Conservation (phyloP, 1,140 invertebrate species). For the Drosophila orena region DNA sequence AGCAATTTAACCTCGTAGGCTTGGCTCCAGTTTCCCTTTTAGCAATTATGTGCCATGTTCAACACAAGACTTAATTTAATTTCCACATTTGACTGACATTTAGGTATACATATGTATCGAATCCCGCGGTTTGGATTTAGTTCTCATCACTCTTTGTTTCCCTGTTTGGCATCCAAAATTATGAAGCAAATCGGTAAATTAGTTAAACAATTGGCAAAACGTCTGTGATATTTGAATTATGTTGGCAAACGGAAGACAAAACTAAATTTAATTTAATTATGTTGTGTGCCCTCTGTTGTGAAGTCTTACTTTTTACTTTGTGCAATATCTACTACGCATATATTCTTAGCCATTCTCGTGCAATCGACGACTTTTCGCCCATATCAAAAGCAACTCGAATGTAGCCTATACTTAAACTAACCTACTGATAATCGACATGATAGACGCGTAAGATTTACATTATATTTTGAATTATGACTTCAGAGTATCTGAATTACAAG, state of each 20-base stretch:
- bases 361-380: slow-evolving; percentile 68
- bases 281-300: slow-evolving; percentile 57
- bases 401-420: slow-evolving; percentile 50
- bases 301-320: slow-evolving; percentile 56
- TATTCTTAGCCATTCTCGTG: slow-evolving; percentile 59
- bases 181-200: slow-evolving; percentile 58
- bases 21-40: slow-evolving; percentile 70
- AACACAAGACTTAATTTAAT: slow-evolving; percentile 74
- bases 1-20: slow-evolving; percentile 61
- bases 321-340: slow-evolving; percentile 70
- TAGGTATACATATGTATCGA: slow-evolving; percentile 38
- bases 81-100: slow-evolving; percentile 70
- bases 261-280: slow-evolving; percentile 68
- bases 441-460: slow-evolving; percentile 42
- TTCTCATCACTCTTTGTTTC: slow-evolving; percentile 26
- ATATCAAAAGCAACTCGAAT: slow-evolving; percentile 68
- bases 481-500: slow-evolving; percentile 4
- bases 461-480: slow-evolving; percentile 54
- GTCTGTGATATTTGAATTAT: slow-evolving; percentile 82
- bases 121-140: slow-evolving; percentile 25
- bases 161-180: slow-evolving; percentile 67
- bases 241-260: slow-evolving; percentile 56
- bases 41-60: slow-evolving; percentile 73
- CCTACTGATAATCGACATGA: slow-evolving; percentile 42
- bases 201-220: slow-evolving; percentile 79